Evolutionary conservation across 2,113 vertebrate genomes (phyloP).

Genomic region (Oxygymnocypris stewartii): DNA sequence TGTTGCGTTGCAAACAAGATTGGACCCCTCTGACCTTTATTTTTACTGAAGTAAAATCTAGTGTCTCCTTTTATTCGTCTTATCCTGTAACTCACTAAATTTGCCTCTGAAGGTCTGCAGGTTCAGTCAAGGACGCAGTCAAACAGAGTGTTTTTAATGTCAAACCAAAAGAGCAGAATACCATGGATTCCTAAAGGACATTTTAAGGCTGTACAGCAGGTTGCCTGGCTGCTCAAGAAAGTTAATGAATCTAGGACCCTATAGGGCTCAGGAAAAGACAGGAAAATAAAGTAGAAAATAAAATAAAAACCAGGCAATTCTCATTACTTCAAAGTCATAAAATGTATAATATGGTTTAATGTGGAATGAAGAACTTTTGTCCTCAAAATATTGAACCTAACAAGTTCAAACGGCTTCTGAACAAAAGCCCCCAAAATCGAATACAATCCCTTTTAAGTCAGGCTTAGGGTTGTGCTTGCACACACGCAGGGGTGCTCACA

Average conservation of each 20-base stretch:
- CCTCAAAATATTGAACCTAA: conserved; percentile 23
- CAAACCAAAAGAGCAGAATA: conserved; percentile 49
- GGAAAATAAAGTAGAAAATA: conserved; percentile 3
- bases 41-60: neutral
- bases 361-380: conserved; percentile 22
- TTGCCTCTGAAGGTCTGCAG: conserved; percentile 5
- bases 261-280: conserved; percentile 5
- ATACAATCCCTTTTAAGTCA: conserved; percentile 50
- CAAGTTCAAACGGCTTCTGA: conserved; percentile 46
- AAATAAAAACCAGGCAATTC: neutral
- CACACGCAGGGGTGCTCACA: conserved; percentile 39
- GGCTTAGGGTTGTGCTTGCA: conserved; percentile 53
- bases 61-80: neutral
- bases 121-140: conserved; percentile 37
- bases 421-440: conserved; percentile 48
- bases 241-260: conserved; percentile 42
- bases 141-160: conserved; percentile 48
- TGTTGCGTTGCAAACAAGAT: neutral
- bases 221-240: conserved; percentile 48
- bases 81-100: neutral
- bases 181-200: conserved; percentile 47
- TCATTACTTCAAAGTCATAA: conserved; percentile 3
- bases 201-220: conserved; percentile 34
- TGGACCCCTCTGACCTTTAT: neutral
- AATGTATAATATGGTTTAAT: neutral